phyloP scores from a whole-genome alignment of 2,888 invertebrate genomes.

The Lasioglossum villosulum region DNA sequence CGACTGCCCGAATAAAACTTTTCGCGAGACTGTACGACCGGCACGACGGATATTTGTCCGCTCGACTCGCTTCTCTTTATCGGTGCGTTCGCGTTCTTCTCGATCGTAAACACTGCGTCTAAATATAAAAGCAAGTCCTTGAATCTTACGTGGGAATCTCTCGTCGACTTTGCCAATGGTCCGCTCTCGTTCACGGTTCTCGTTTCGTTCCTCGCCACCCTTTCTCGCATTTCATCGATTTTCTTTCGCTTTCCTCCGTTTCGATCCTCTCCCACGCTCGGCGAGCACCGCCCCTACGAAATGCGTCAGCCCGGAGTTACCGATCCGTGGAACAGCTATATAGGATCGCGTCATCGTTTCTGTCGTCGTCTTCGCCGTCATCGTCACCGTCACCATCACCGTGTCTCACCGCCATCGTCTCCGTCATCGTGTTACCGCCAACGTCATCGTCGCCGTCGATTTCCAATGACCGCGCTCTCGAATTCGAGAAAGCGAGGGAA shows the following conservation, averaged over 20 bases:
- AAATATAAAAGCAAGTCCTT: constrained; percentile 71
- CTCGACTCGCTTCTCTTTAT: constrained; percentile 19
- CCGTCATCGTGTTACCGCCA: not conserved
- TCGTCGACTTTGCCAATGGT: constrained; percentile 25
- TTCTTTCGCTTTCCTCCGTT: not conserved
- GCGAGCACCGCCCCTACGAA: not conserved
- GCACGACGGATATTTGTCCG: not conserved
- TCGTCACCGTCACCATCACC: not conserved
- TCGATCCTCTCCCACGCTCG: not conserved
- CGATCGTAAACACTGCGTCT: constrained; percentile 71
- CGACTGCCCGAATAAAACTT: not conserved
- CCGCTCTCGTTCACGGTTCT: not conserved
- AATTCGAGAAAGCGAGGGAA: not conserved
- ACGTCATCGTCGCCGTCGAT: not conserved
- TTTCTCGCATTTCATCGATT: not conserved
- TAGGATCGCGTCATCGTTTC: not conserved
- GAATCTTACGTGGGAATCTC: constrained; percentile 41
- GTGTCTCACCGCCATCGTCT: not conserved
- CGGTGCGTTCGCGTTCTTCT: constrained; percentile 31
- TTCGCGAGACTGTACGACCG: not conserved
- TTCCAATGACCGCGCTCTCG: not conserved
- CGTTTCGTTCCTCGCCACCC: too few species aligned
- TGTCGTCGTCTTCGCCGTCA: not conserved
- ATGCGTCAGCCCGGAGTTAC: not conserved
- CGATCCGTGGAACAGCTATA: not conserved